Evolutionary conservation across 2,113 vertebrate genomes (phyloP), one percentile per base, ranked within the genome.

Genomic region (Mesocricetus auratus): DNA sequence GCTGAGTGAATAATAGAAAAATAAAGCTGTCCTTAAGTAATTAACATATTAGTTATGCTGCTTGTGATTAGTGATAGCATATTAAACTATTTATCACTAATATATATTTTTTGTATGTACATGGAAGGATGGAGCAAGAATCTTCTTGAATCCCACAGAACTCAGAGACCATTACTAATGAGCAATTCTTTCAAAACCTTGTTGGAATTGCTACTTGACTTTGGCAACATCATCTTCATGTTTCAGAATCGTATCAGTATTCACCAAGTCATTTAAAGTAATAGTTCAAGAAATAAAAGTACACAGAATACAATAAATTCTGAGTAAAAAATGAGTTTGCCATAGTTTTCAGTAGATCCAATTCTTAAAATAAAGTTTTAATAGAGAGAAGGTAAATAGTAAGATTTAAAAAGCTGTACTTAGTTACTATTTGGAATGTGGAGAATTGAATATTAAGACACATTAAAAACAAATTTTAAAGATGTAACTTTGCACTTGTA

Each of bases 201-300:
- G 36, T 71, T 53, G 15, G 10, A 60, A 83, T 94, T 2, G 15
- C 31, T 90, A n/a, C 26, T 88, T 86, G 21, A 64, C 29, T 90
- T 77, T 60, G 12, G 10, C 42, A 90, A 85, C 68, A 75, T 92
- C 29, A 53, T 71, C 42, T 90, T 31, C 15, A 83, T 68, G 9
- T 42, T 71, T 92, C 29, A 83, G 9, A 83, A 82, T 79, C 19
- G 17, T 17, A 77, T 19, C 12, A 74, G 5, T 1, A 22, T 58
- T 86, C 75, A 36, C 81, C n/a, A 81, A 29, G 15, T 75, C 5
- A 50, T 60, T 75, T 85, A 50, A 78, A 91, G 86, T 77, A 86
- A 53, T 3, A 93, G 29, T 91, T 0, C 21, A 91, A 68, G 10
- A 89, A 69, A n/a, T 60, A 96, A 91, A 95, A 91, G 66, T 50